Evolutionary conservation across 1,140 invertebrate species (phyloP).

Genomic region (Tetragnatha versicolor): DNA sequence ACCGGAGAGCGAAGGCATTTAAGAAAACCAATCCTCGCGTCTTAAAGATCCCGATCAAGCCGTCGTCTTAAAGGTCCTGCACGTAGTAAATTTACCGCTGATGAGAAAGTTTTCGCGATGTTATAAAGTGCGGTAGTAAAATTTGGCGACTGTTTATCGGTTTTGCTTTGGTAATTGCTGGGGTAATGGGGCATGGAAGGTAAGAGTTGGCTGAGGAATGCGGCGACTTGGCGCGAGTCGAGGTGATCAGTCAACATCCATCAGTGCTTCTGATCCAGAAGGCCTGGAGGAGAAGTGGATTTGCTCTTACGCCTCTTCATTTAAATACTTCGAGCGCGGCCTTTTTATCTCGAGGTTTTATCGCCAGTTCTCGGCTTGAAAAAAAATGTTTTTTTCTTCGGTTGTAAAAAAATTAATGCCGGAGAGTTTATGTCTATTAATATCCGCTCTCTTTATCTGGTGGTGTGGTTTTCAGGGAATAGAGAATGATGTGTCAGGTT

Average conservation of each 20-base stretch:
- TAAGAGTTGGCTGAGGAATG: conserved; percentile 29
- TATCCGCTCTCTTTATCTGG: too few species aligned
- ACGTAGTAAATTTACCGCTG: conserved; percentile 27
- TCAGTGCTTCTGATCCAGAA: background rate
- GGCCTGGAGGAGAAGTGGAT: conserved; percentile 21
- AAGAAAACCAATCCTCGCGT: conserved; percentile 32
- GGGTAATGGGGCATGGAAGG: conserved; percentile 28
- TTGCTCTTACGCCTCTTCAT: conserved; percentile 28
- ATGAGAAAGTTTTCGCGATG: conserved; percentile 40
- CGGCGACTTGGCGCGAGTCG: conserved; percentile 20
- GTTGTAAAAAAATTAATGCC: too few species aligned
- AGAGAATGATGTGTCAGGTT: too few species aligned
- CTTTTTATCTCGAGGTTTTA: conserved; percentile 19
- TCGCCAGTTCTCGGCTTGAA: background rate
- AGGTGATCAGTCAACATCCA: conserved; percentile 41
- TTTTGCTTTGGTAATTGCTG: conserved; percentile 42
- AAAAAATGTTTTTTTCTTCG: background rate
- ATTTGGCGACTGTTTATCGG: conserved; percentile 48
- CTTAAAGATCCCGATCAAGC: conserved; percentile 19
- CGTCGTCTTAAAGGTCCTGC: background rate
- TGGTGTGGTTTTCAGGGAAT: too few species aligned
- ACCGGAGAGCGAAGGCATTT: background rate
- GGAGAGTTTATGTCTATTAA: too few species aligned
- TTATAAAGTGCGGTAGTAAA: conserved; percentile 38
- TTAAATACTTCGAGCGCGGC: background rate